Evolutionary conservation across 1,140 invertebrate species (phyloP), one percentile per base, ranked within the genome.

Genomic region (Hyposmocoma kahamanoa): DNA sequence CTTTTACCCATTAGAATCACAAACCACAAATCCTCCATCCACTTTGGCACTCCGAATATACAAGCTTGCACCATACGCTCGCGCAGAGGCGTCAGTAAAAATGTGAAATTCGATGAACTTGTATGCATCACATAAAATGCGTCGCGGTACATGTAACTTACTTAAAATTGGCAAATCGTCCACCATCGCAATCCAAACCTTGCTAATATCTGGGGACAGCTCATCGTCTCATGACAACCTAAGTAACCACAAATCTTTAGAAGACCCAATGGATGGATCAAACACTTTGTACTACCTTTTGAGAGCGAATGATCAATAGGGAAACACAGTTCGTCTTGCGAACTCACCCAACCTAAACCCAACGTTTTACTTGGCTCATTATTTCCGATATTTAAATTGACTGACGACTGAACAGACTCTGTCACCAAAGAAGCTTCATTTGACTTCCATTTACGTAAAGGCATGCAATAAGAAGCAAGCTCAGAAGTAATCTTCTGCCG

Each of bases 171-270:
- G 32, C 32, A 34, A n/a, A 13, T 34, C 13, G 3, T 34, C 15
- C 4, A 34, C 5, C 5, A 34, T 34, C 4, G 8, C 13, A 8
- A 4, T 5, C 32, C 32, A 34, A n/a, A 13, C 4, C 3, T 34
- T 34, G 3, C 13, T 34, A 15, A 34, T 13, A 34, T 34, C 9
- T n/a, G n/a, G 5, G 9, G 32, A 13, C 15, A 34, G 15, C 4
- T 8, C 8, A 4, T 34, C 32, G 15, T 34, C 32, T 13, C 32
- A 34, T 18, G 32, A 38, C 6, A 48, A 5, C 17, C 26, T 38
- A 4, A 26, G 15, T 2, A 48, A 17, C 46, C 36, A 48, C 36
- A 49, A n/a, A n/a, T n/a, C n/a, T n/a, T n/a, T n/a, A n/a, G n/a
- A n/a, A n/a, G n/a, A n/a, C n/a, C n/a, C n/a, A n/a, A n/a, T n/a